A percentile compares a stretch with the other conserved stretches of the same genome.
phyloP scores from a whole-genome alignment of 2,113 vertebrate species.

The Caracal caracal region DNA sequence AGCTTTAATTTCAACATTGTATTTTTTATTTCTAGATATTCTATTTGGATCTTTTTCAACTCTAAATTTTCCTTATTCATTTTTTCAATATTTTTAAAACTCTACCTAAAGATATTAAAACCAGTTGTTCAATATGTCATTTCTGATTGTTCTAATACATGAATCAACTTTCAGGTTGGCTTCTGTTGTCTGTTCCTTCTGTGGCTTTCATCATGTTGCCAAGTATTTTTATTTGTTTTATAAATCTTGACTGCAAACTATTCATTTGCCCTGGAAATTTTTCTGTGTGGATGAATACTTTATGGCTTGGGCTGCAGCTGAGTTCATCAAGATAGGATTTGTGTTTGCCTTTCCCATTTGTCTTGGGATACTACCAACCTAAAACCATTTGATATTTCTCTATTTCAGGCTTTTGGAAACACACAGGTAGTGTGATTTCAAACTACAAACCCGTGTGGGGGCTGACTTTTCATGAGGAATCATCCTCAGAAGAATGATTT shows the following conservation, averaged over 20 bases:
- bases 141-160: not conserved
- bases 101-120: not conserved
- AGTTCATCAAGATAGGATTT: slow-evolving; percentile 16
- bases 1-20: not conserved
- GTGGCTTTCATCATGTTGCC: not conserved
- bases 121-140: not conserved
- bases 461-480: not conserved
- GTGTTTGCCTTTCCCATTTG: slow-evolving; percentile 16
- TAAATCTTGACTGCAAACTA: not conserved
- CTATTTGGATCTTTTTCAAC: not conserved
- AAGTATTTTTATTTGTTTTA: not conserved
- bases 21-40: slow-evolving; percentile 16
- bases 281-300: not conserved
- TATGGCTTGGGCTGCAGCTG: not conserved
- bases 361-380: not conserved
- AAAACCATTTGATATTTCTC: slow-evolving; percentile 1
- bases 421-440: not conserved
- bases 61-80: not conserved
- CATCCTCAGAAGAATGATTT: not conserved
- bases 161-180: not conserved
- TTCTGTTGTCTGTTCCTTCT: not conserved
- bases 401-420: not conserved
- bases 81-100: not conserved
- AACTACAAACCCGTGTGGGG: not conserved
- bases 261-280: not conserved